A percentile compares a stretch with the other conserved stretches of the same genome.
Conservation (phyloP, 2,797 vertebrate species). For the Balearica regulorum region DNA sequence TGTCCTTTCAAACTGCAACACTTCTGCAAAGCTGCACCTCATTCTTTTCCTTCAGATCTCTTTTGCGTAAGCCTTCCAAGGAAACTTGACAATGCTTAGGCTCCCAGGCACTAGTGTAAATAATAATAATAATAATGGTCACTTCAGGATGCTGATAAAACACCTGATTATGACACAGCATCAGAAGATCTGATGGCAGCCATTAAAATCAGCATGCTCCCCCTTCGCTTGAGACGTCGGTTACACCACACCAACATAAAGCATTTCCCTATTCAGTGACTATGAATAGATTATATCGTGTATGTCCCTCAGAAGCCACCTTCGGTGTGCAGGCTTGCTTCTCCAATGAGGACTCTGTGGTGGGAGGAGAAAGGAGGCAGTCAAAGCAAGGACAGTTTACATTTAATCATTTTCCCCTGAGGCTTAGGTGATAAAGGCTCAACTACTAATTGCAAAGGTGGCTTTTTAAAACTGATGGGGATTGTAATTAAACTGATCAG, state of each 20-base stretch:
- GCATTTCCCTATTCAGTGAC: not conserved
- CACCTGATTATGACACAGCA: not conserved
- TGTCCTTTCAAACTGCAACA: not conserved
- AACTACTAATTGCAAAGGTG: not conserved
- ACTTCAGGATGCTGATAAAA: not conserved
- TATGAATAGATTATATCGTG: not conserved
- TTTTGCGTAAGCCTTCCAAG: not conserved
- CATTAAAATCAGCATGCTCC: not conserved
- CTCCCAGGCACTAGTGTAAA: not conserved
- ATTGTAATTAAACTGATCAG: conserved; percentile 27
- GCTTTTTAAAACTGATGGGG: not conserved
- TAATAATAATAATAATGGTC: not conserved
- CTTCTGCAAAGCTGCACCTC: not conserved
- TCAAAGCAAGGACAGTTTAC: not conserved
- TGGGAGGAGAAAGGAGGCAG: not conserved
- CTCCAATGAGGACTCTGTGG: not conserved
- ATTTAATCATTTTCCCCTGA: conserved; percentile 6
- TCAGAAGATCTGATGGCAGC: not conserved
- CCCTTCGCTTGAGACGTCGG: not conserved
- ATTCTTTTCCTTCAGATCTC: not conserved
- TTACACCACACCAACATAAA: not conserved
- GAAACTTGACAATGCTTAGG: not conserved
- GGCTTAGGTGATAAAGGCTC: not conserved
- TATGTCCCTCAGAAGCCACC: not conserved
- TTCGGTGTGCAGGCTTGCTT: not conserved